Base-by-base conservation (phyloP, 2,797 vertebrate species). In the Yasuhikotakia modesta region DNA sequence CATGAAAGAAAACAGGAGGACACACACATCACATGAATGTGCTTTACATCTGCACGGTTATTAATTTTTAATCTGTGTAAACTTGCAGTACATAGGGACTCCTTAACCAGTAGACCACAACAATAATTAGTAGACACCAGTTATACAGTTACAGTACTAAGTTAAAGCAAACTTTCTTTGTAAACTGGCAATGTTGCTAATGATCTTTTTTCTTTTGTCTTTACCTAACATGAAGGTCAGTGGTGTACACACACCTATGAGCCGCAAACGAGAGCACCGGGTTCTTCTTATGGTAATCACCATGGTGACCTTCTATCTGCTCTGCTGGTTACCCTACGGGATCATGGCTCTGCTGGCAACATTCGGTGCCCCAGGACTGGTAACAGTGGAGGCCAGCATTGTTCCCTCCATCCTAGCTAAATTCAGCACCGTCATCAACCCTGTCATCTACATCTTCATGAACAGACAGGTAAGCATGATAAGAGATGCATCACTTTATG, bases 321-420 rank as follows among this genome's bases (percentile, higher is more conserved):
- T 95, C 70, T 95, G 94, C 90, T 95, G 94, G 94, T 87, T 95
- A 74, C 94, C 92, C 0, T 95, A 94, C 1, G 94, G 93, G 0
- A 89, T 93, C 14, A 90, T 88, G 52, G 94, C 94, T 0, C 90
- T 95, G 78, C 74, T 88, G n/a, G 86, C 94, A 0, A 92, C 92
- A 0, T 93, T 95, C 2, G 94, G 94, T 19, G 90, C 85, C 0
- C 86, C 60, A 0, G 91, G 92, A 48, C 77, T 94, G n/a, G 76
- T 94, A 79, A 90, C 87, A 1, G 90, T 92, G 0, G 85, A 90
- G 76, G 92, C 90, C 0, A 94, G 91, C 86, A 87, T 94, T 85
- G 84, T 91, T 32, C 94, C 94, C 1, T 94, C 93, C 0, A 75
- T 95, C 70, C 89, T 95, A 10, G 94, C 93, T 82, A 94, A 95